These are phyloP conservation scores for Enteromius viviparus DNA, from an alignment of 2,797 vertebrate species.

Conservation along the genomic window DNA sequence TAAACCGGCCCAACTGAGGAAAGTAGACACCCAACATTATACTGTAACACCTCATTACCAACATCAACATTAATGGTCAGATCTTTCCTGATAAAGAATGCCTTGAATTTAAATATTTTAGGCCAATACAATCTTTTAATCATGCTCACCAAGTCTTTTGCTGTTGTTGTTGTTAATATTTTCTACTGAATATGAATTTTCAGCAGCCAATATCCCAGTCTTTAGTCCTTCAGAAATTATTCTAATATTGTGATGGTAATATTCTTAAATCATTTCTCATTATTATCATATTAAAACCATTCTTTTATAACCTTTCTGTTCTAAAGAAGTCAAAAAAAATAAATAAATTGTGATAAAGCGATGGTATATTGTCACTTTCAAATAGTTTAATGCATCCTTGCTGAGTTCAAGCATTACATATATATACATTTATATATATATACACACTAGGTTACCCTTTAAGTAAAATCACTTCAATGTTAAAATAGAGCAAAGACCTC, in stretches of 20 bases:
- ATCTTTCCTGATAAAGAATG: neutral
- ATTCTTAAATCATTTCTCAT: neutral
- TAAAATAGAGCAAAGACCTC: too few relatives aligned
- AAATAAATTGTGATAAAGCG: neutral
- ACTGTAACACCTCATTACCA: constrained; percentile 41
- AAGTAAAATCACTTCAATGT: too few relatives aligned
- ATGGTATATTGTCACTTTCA: neutral
- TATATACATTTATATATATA: too few relatives aligned
- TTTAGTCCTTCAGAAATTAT: neutral
- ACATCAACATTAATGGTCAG: constrained; percentile 27
- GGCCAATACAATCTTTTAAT: neutral
- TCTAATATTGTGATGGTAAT: neutral
- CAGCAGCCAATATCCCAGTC: neutral
- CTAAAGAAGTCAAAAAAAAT: neutral
- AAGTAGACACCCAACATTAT: constrained; percentile 17
- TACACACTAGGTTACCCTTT: too few relatives aligned
- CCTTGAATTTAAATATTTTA: neutral
- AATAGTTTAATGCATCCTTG: neutral
- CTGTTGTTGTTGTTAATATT: neutral
- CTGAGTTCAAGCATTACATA: neutral
- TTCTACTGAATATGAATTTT: neutral
- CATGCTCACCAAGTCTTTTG: neutral
- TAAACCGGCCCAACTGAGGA: neutral
- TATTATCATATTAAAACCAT: neutral
- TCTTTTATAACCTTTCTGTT: neutral